A percentile compares a stretch with the other conserved stretches of the same genome.
Evolutionary conservation across 2,113 vertebrate species (phyloP).

Genomic region (Sus scrofa): T2T-Sscrofa CM000813.6:96865501-96866000

Average conservation of each 20-base stretch:
- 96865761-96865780: neutral
- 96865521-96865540: neutral
- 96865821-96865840: neutral
- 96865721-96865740: constrained; percentile 12
- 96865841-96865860: neutral
- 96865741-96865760: constrained; percentile 35
- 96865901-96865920: constrained; percentile 44
- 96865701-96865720: neutral
- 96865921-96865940: neutral
- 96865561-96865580: neutral
- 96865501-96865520: neutral
- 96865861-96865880: neutral
- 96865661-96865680: neutral
- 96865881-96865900: neutral
- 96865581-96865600: neutral
- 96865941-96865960: neutral
- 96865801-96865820: neutral
- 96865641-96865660: constrained; percentile 38
- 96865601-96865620: neutral
- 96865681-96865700: constrained; percentile 41
- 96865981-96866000: neutral
- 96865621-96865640: neutral
- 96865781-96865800: neutral
- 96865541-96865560: neutral
- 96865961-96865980: neutral